A percentile compares a stretch with the other conserved stretches of the same genome.
phyloP scores from a whole-genome alignment of 2,797 vertebrate species.

The Ibycter americanus region DNA sequence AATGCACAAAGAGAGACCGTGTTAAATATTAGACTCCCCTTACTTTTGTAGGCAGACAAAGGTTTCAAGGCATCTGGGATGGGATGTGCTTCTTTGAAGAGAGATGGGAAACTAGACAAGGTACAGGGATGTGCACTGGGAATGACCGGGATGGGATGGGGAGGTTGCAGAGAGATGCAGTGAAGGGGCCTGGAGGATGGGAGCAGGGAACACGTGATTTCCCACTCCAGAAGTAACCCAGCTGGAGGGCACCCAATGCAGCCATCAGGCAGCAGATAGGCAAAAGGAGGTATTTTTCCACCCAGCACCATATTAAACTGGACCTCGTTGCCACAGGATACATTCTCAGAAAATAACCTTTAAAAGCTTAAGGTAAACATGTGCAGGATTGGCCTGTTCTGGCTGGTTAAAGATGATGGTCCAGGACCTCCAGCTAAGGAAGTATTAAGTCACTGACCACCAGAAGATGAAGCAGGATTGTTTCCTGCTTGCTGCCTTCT shows the following conservation, averaged over 20 bases:
- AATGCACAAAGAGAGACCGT: background rate
- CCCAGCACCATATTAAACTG: background rate
- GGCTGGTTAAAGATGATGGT: background rate
- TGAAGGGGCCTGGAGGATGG: rapidly evolving
- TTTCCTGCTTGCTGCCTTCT: background rate
- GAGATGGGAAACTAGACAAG: background rate
- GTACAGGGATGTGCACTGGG: background rate
- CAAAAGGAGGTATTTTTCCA: background rate
- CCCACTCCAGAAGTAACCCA: background rate
- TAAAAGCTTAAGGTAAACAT: background rate
- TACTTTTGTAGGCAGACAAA: background rate
- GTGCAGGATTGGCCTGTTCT: background rate
- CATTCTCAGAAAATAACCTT: background rate
- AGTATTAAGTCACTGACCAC: background rate
- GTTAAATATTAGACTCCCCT: background rate
- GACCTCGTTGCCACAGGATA: background rate
- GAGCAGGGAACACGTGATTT: background rate
- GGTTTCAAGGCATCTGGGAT: background rate
- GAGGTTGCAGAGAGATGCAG: background rate
- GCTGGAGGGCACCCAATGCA: background rate
- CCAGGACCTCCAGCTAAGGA: background rate
- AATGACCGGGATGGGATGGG: rapidly evolving
- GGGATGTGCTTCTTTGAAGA: background rate
- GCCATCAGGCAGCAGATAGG: background rate
- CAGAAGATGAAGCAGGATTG: background rate